These are phyloP conservation scores for Equus przewalskii DNA, from an alignment of 2,113 vertebrate species.

Conservation along the genomic window DNA sequence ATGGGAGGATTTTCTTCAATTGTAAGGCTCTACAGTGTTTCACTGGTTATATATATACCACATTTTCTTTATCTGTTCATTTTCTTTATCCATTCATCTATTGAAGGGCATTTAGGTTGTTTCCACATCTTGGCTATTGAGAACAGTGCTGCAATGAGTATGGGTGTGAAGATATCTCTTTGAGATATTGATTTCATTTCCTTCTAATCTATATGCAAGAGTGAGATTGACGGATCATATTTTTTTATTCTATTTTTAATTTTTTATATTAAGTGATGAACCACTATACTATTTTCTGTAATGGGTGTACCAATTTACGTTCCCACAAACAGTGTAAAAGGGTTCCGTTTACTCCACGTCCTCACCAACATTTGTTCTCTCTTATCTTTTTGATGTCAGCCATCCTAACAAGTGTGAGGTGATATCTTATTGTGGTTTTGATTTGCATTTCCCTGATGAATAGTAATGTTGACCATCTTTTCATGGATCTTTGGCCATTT, in stretches of 20 bases:
- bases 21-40: not conserved
- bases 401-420: not conserved
- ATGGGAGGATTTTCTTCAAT: not conserved
- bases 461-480: not conserved
- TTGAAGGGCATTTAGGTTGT: not conserved
- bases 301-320: not conserved
- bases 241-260: not conserved
- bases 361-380: not conserved
- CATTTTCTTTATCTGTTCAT: not conserved
- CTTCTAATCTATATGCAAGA: not conserved
- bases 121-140: not conserved
- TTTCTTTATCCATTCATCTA: not conserved
- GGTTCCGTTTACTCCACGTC: not conserved
- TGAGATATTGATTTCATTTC: not conserved
- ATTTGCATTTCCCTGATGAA: not conserved
- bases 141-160: not conserved
- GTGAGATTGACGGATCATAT: not conserved
- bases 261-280: not conserved
- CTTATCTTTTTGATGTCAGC: not conserved
- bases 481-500: not conserved
- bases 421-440: not conserved
- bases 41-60: too few species aligned
- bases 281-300: not conserved
- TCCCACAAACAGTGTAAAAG: not conserved
- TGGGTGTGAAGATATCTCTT: not conserved